Conservation (phyloP, 1,140 invertebrate species). For the Octopus bimaculoides region DNA sequence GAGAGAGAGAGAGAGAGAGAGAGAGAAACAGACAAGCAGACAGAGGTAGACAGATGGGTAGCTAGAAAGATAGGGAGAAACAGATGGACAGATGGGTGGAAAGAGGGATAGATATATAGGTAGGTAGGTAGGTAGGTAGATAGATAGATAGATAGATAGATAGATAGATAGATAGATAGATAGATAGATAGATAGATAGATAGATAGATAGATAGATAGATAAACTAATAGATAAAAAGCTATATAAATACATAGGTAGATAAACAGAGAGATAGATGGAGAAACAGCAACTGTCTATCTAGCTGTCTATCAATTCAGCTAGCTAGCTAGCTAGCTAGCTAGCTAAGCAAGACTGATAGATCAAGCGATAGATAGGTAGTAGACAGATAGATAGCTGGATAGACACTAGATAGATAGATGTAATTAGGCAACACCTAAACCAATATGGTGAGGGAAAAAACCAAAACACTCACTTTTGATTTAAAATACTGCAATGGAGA, state of each 20-base stretch:
- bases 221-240: neutral
- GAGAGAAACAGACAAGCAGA: neutral
- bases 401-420: neutral
- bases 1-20: neutral
- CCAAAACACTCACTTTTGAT: neutral
- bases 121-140: neutral
- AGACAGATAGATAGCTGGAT: no score
- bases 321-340: no score
- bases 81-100: neutral
- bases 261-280: neutral
- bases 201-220: neutral
- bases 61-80: neutral
- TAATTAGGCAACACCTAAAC: neutral
- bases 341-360: no score
- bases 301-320: no score
- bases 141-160: neutral
- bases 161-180: neutral
- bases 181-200: neutral
- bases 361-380: no score
- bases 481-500: constrained; percentile 2
- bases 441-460: neutral
- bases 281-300: neutral
- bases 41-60: neutral
- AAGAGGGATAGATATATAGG: neutral
- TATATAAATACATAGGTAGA: neutral